Evolutionary conservation across 2,797 vertebrate species (phyloP).

Genomic region (Alca torda): DNA sequence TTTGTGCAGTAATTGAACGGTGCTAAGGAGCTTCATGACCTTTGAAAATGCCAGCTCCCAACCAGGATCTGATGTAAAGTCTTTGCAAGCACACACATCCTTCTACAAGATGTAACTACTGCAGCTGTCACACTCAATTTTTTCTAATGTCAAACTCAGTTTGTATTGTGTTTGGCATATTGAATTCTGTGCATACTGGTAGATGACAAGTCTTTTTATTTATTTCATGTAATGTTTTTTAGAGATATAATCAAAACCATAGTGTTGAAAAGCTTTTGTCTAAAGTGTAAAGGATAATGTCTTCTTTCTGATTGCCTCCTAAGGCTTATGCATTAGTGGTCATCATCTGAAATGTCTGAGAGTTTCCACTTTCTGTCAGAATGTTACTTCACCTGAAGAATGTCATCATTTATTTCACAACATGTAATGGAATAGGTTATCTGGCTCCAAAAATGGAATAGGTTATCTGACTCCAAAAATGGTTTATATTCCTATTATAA

Average conservation of each 20-base stretch:
- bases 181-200: background rate
- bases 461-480: background rate
- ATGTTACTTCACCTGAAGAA: background rate
- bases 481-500: background rate
- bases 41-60: conserved; percentile 74
- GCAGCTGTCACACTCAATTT: conserved; percentile 32
- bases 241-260: background rate
- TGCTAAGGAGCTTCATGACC: conserved; percentile 67
- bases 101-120: conserved; percentile 27
- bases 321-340: background rate
- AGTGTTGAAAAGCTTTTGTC: background rate
- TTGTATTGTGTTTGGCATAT: conserved; percentile 19
- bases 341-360: background rate
- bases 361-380: background rate
- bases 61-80: conserved; percentile 44
- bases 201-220: conserved; percentile 5
- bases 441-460: background rate
- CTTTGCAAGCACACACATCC: conserved; percentile 31
- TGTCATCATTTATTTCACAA: background rate
- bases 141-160: conserved; percentile 46
- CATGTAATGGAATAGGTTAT: background rate
- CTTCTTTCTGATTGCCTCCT: background rate
- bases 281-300: background rate
- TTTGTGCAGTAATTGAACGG: conserved; percentile 68
- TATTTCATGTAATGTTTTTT: background rate